Evolutionary conservation across 2,888 invertebrate genomes (phyloP).

Genomic region (Flexamia atlantica): DNA sequence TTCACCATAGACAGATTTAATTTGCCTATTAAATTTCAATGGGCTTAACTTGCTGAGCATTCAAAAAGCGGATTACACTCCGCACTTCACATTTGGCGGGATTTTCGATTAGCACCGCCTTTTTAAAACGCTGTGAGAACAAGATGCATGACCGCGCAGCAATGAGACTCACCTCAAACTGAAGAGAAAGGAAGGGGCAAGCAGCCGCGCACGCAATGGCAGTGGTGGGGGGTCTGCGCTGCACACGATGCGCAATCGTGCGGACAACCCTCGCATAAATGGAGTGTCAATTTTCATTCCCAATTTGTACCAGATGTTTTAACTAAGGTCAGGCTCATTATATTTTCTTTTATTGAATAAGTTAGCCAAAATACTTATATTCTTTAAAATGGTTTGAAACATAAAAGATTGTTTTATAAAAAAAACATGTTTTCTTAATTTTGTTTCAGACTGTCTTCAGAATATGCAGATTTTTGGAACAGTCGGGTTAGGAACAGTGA

Average conservation of each 20-base stretch:
- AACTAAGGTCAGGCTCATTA: no score
- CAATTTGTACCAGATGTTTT: no score
- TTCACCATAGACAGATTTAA: conserved; percentile 44
- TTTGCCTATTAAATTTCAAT: conserved; percentile 53
- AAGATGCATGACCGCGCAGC: background rate
- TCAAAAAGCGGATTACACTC: conserved; percentile 52
- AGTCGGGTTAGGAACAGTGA: no score
- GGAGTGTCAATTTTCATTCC: no score
- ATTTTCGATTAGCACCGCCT: conserved; percentile 41
- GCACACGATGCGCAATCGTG: conserved; percentile 28
- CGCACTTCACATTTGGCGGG: conserved; percentile 50
- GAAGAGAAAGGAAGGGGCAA: conserved; percentile 33
- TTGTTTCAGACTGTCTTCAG: no score
- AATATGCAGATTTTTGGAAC: no score
- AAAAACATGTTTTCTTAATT: no score
- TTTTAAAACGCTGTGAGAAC: conserved; percentile 32
- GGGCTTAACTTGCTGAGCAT: conserved; percentile 41
- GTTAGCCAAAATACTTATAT: no score
- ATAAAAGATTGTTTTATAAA: no score
- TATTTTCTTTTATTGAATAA: no score
- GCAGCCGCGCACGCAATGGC: conserved; percentile 16
- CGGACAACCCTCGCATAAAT: conserved; percentile 52
- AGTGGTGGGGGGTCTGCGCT: conserved; percentile 36
- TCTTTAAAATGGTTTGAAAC: no score
- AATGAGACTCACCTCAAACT: conserved; percentile 48